Evolutionary conservation across 2,797 vertebrate genomes (phyloP).

Genomic region (Tympanoctomys barrerae): DNA sequence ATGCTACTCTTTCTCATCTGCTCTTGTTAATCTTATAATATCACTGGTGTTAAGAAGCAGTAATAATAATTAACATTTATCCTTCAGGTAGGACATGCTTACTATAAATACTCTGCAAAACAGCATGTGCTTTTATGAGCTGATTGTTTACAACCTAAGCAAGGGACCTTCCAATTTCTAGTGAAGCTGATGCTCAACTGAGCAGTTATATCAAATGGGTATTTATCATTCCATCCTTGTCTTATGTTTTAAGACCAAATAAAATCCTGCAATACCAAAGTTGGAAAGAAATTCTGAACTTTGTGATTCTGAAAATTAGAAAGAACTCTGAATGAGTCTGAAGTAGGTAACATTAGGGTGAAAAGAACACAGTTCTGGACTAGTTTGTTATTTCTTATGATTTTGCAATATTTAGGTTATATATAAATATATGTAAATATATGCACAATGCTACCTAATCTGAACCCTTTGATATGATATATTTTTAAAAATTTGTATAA

Average conservation of each 20-base stretch:
- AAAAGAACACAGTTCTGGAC: not conserved
- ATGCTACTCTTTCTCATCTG: slow-evolving; percentile 37
- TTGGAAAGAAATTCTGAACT: not conserved
- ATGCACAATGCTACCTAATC: not conserved
- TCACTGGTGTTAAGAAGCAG: not conserved
- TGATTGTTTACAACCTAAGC: slow-evolving; percentile 32
- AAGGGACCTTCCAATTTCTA: not conserved
- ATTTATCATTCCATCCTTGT: not conserved
- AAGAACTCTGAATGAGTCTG: not conserved
- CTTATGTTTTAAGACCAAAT: not conserved
- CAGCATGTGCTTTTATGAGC: not conserved
- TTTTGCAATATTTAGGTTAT: not conserved
- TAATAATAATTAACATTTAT: slow-evolving; percentile 65
- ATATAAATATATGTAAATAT: not conserved
- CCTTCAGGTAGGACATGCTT: slow-evolving; percentile 11
- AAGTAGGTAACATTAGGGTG: not conserved
- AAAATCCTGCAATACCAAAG: slow-evolving; percentile 24
- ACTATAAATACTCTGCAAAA: slow-evolving; percentile 9
- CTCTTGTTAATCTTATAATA: slow-evolving; percentile 38
- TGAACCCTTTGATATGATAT: not conserved
- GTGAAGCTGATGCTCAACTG: not conserved
- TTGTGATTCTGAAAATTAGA: too few species aligned
- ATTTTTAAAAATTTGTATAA: slow-evolving; percentile 17
- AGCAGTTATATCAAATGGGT: not conserved
- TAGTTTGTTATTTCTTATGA: not conserved